A percentile compares a stretch with the other conserved stretches of the same genome.
Conservation (phyloP, 2,888 invertebrate genomes). For the Drosophila quasianomalipes region DNA sequence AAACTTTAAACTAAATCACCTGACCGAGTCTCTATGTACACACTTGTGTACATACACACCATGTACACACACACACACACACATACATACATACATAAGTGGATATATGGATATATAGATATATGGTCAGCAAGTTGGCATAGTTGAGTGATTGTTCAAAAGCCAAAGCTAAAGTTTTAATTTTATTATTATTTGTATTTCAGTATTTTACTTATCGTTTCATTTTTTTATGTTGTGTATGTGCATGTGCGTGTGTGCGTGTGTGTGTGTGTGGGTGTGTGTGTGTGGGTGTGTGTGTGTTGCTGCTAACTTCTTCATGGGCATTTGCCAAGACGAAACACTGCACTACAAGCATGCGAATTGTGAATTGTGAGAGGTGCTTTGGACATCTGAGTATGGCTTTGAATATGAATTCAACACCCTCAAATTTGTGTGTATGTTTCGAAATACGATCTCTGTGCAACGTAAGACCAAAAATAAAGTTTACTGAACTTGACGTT, state of each 20-base stretch:
- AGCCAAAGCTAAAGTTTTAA: constrained; percentile 40
- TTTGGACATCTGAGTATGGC: constrained; percentile 8
- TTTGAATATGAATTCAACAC: constrained; percentile 45
- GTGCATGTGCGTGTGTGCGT: constrained; percentile 22
- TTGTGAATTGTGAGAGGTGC: neutral
- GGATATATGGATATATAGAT: constrained; percentile 27
- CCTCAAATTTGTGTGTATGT: constrained; percentile 4
- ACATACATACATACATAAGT: neutral
- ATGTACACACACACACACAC: neutral
- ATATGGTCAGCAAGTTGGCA: constrained; percentile 36
- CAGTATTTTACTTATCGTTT: constrained; percentile 36
- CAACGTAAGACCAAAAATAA: constrained; percentile 8
- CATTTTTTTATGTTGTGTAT: constrained; percentile 23
- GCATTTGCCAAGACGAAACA: constrained; percentile 28
- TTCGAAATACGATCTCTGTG: constrained; percentile 43
- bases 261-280: constrained; percentile 18
- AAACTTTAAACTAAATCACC: constrained; percentile 74
- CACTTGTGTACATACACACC: constrained; percentile 1
- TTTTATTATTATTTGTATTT: constrained; percentile 36
- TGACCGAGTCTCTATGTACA: constrained; percentile 24
- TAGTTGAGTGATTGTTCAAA: constrained; percentile 56
- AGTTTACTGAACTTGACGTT: constrained; percentile 50
- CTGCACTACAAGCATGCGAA: constrained; percentile 27
- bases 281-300: constrained; percentile 21
- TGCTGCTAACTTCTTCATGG: constrained; percentile 63